phyloP scores from a whole-genome alignment of 2,797 vertebrate species.

The Limnodromus scolopaceus region DNA sequence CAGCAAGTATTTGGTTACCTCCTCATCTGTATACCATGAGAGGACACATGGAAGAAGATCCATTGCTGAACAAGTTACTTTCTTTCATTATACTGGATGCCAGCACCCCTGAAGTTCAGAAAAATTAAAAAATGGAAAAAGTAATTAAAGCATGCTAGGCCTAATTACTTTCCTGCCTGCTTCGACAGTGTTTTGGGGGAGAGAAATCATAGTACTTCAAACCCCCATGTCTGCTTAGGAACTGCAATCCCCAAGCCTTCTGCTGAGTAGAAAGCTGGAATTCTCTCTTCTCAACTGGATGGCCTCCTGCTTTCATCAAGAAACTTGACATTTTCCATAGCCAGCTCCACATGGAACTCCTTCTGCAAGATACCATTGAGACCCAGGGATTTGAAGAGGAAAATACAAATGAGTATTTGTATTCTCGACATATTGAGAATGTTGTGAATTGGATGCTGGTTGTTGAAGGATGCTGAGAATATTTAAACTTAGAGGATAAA shows the following conservation, averaged over 20 bases:
- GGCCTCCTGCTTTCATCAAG: constrained; percentile 35
- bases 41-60: constrained; percentile 6
- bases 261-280: background rate
- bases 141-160: constrained; percentile 71
- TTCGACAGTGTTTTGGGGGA: constrained; percentile 14
- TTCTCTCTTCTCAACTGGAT: background rate
- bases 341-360: constrained; percentile 4
- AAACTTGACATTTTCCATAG: constrained; percentile 42
- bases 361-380: background rate
- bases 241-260: constrained; percentile 24
- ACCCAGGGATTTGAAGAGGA: background rate
- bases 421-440: background rate
- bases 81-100: background rate
- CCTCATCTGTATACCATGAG: background rate
- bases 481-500: background rate
- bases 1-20: constrained; percentile 15
- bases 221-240: constrained; percentile 15
- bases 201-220: constrained; percentile 38
- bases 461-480: background rate
- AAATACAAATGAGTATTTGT: constrained; percentile 5
- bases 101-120: constrained; percentile 74
- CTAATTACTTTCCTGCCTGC: constrained; percentile 66
- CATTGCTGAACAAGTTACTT: constrained; percentile 20
- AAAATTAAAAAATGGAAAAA: constrained; percentile 70
- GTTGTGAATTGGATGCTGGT: background rate